phyloP scores from a whole-genome alignment of 2,113 vertebrate species.

The Podarcis muralis region DNA sequence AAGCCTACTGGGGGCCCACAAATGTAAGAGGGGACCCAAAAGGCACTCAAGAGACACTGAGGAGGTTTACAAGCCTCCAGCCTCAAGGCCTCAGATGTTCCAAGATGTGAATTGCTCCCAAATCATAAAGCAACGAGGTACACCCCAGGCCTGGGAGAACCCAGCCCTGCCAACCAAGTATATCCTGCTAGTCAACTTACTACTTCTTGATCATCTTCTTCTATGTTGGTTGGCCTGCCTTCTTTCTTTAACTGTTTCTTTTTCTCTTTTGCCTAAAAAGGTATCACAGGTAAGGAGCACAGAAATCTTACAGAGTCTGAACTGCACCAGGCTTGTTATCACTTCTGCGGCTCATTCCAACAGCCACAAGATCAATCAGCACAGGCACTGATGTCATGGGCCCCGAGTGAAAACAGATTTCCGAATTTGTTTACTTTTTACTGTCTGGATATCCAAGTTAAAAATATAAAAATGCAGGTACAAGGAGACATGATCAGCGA shows the following conservation, averaged over 20 bases:
- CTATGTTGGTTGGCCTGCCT: slow-evolving; percentile 85
- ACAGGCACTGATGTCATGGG: background rate
- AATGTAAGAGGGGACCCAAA: no score
- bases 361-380: background rate
- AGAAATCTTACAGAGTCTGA: background rate
- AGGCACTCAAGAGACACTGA: background rate
- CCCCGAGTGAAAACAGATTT: background rate
- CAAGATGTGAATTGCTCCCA: background rate
- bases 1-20: background rate
- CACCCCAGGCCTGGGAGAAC: background rate
- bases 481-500: background rate
- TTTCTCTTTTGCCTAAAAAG: slow-evolving; percentile 90
- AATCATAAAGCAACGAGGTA: background rate
- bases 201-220: slow-evolving; percentile 94
- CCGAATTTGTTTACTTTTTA: background rate
- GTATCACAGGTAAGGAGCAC: slow-evolving; percentile 20
- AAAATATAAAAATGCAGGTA: background rate
- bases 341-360: background rate
- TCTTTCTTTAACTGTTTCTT: slow-evolving; percentile 98
- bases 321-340: background rate
- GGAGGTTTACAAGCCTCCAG: no score
- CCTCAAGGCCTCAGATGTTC: background rate
- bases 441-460: background rate
- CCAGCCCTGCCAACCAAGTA: background rate
- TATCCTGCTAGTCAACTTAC: slow-evolving; percentile 70